Percentiles rank a stretch among this genome's conserved stretches.
phyloP scores from a whole-genome alignment of 2,113 vertebrate genomes.

The Parotia lawesii region DNA sequence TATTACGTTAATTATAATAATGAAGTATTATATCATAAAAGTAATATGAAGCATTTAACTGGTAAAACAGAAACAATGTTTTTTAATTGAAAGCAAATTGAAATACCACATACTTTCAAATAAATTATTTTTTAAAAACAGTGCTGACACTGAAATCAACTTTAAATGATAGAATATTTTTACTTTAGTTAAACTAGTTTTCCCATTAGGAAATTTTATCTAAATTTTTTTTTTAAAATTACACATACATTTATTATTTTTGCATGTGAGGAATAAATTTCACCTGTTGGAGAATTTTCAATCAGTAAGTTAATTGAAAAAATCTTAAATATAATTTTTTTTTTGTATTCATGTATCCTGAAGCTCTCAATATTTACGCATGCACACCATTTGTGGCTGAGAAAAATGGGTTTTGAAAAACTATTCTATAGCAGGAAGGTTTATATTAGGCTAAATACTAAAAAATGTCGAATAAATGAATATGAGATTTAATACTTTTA shows the following conservation, averaged over 20 bases:
- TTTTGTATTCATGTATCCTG: background rate
- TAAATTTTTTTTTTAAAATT: background rate
- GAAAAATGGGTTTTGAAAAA: background rate
- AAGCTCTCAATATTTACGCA: background rate
- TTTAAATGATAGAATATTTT: background rate
- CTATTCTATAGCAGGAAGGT: background rate
- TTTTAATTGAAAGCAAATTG: background rate
- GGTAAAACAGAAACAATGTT: fast-evolving
- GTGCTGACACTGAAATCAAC: background rate
- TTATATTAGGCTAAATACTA: background rate
- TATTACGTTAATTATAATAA: background rate
- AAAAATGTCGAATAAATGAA: background rate
- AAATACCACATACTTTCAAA: background rate
- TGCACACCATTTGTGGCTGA: background rate
- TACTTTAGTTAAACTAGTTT: background rate
- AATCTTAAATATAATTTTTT: background rate
- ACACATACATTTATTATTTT: background rate
- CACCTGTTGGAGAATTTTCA: background rate
- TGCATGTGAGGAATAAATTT: background rate
- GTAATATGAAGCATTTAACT: background rate
- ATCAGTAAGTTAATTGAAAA: background rate
- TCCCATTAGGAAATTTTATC: background rate
- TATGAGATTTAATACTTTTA: background rate
- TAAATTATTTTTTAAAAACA: background rate
- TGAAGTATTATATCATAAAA: background rate